Evolutionary conservation across 1,140 invertebrate species (phyloP).

Genomic region (Tetramorium simillimum): DNA sequence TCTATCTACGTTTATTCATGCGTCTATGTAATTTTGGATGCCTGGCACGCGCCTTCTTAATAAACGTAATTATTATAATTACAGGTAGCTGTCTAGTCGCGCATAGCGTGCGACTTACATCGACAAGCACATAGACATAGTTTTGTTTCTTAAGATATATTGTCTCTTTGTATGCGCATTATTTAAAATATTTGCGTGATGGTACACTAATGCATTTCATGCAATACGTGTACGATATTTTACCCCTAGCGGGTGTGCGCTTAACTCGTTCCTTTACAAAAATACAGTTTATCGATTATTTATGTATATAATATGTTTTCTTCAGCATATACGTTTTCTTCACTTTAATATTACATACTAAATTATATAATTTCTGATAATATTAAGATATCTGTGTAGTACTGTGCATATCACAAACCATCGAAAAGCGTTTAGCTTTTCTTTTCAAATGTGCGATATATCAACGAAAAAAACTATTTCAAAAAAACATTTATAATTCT

Average conservation of each 20-base stretch:
- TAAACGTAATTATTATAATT: slow-evolving; percentile 8
- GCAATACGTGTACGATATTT: slow-evolving; percentile 59
- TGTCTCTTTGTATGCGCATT: slow-evolving; percentile 34
- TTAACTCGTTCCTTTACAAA: slow-evolving; percentile 62
- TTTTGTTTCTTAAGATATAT: slow-evolving; percentile 15
- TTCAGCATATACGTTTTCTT: slow-evolving; percentile 5
- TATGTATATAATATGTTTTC: slow-evolving; percentile 15
- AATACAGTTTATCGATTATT: slow-evolving; percentile 53
- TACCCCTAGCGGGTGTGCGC: slow-evolving; percentile 56
- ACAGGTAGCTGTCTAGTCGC: slow-evolving; percentile 5
- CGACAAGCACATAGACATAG: slow-evolving; percentile 40
- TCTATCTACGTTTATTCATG: neutral
- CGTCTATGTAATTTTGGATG: neutral
- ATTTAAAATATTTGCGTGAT: slow-evolving; percentile 41
- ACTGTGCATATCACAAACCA: slow-evolving; percentile 21
- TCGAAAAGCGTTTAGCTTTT: slow-evolving; percentile 6
- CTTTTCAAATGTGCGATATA: slow-evolving; percentile 16
- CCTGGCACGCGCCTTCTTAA: slow-evolving; percentile 5
- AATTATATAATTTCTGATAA: slow-evolving; percentile 39
- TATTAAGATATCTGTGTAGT: neutral
- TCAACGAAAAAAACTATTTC: slow-evolving; percentile 6
- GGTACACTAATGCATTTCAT: slow-evolving; percentile 70
- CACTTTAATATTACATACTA: neutral
- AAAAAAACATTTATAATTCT: slow-evolving; percentile 29
- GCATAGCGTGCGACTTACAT: slow-evolving; percentile 32